Conservation (phyloP, 2,797 vertebrate genomes). For the Eulemur coronatus region DNA sequence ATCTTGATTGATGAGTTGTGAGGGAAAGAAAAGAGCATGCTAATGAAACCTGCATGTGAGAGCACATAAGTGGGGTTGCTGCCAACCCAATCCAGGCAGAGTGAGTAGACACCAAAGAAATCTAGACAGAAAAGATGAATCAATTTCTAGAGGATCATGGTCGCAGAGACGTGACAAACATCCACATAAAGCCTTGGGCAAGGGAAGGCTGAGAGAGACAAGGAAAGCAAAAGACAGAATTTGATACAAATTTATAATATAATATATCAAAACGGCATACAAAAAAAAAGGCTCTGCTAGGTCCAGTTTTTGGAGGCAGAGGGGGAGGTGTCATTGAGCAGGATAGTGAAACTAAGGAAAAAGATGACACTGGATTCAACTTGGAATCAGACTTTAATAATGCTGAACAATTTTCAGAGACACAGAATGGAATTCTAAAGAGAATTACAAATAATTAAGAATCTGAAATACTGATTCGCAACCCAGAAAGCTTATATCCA, state of each 20-base stretch:
- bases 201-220: neutral
- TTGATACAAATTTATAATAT: neutral
- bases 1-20: neutral
- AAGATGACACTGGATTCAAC: neutral
- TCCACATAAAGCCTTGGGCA: neutral
- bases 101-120: neutral
- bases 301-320: neutral
- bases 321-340: neutral
- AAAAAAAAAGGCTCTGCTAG: neutral
- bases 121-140: neutral
- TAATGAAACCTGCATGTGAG: neutral
- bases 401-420: neutral
- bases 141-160: neutral
- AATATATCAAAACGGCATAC: neutral
- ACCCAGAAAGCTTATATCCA: slow-evolving; percentile 4
- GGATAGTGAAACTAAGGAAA: neutral
- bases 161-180: neutral
- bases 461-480: slow-evolving; percentile 6
- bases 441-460: neutral
- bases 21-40: neutral
- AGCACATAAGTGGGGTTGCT: neutral
- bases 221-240: neutral
- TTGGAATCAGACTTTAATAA: neutral
- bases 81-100: neutral
- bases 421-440: neutral